Conservation (phyloP, 2,888 invertebrate genomes). For the Tiliacea citrago region DNA sequence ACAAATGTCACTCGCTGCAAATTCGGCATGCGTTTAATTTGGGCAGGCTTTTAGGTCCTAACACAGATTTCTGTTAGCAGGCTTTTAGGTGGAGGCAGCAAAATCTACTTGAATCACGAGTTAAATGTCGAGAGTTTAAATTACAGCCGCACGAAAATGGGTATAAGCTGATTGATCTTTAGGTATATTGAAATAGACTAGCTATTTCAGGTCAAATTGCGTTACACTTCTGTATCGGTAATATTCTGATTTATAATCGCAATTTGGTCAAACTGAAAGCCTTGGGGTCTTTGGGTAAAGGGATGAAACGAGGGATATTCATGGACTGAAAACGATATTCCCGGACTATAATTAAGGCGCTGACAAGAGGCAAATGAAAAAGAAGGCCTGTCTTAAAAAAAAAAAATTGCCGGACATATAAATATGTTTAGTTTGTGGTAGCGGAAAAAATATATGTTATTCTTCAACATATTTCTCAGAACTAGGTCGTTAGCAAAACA, state of each 20-base stretch:
- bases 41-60: background rate
- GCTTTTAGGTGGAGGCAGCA: background rate
- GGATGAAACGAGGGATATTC: background rate
- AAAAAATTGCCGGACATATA: too few relatives aligned
- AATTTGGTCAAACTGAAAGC: background rate
- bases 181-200: background rate
- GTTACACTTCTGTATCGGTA: background rate
- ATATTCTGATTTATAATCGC: background rate
- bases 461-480: too few relatives aligned
- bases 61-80: background rate
- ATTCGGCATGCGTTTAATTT: conserved; percentile 17
- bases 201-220: background rate
- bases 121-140: background rate
- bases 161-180: background rate
- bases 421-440: too few relatives aligned
- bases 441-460: too few relatives aligned
- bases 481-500: too few relatives aligned
- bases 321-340: background rate
- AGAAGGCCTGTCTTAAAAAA: too few relatives aligned
- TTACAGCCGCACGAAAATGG: background rate
- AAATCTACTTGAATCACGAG: background rate
- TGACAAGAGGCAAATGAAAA: too few relatives aligned
- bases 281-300: background rate
- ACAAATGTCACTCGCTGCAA: conserved; percentile 8
- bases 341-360: background rate